Evolutionary conservation across 2,888 invertebrate species (phyloP), one percentile per base, ranked within the genome.

Genomic region (Cantharis flavilabris): DNA sequence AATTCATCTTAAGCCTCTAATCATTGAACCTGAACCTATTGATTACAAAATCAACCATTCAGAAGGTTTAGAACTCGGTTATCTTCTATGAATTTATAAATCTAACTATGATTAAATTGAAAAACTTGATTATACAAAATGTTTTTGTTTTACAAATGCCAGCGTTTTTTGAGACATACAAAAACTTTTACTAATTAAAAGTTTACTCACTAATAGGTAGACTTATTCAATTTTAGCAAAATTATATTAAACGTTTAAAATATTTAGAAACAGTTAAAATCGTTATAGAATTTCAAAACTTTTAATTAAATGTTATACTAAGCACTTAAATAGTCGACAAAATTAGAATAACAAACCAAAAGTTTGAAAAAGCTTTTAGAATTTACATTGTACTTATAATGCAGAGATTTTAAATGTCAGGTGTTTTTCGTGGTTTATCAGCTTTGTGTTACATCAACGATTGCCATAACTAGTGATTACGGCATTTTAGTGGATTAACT

Each of bases 271-370:
- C 65, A 23, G 65, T 67, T 67, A 67, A 64, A 67, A 67, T 67
- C 65, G n/a, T 67, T 67, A 67, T 9, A 67, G 26, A 67, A 67
- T 67, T 67, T 67, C 65, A 67, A 67, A 67, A 67, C 65, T 67
- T 67, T 67, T 67, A 67, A 67, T 67, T 67, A 67, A 67, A 67
- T 67, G 65, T 67, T 67, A 23, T 26, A 67, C 26, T 67, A 23
- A 67, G 65, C 65, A 23, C 65, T 67, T 67, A 67, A 67, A 67
- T 67, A 67, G 65, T 67, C 65, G 20, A 67, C 65, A 67, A 20
- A 67, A 67, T 67, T 67, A 67, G 65, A 67, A 67, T 67, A 67
- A 23, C 65, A 67, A 67, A 67, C 65, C 23, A 67, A 67, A 67
- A 67, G 65, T 67, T 67, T 67, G 65, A 18, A 67, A 67, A 67